Percentiles rank a stretch among this genome's conserved stretches.
Evolutionary conservation across 2,113 vertebrate genomes (phyloP).

Genomic region (Macrotus californicus): DNA sequence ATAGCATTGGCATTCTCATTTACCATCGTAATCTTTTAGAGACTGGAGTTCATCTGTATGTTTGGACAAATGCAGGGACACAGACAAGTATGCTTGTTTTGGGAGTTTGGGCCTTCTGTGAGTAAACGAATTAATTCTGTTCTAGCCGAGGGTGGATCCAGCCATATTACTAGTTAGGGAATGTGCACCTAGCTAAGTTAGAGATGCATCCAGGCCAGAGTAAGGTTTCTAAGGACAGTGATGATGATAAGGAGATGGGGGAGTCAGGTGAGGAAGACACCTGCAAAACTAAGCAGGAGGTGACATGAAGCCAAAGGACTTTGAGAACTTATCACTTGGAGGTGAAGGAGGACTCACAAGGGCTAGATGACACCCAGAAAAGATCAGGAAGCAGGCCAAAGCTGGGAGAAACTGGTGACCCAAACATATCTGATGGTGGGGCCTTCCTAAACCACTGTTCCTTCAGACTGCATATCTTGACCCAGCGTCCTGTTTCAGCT

Average conservation of each 20-base stretch:
- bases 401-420: background rate
- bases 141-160: background rate
- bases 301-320: background rate
- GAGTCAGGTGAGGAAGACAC: background rate
- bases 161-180: background rate
- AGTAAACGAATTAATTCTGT: background rate
- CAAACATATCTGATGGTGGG: background rate
- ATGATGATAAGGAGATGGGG: background rate
- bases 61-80: background rate
- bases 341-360: background rate
- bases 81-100: background rate
- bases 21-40: background rate
- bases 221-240: background rate
- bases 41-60: background rate
- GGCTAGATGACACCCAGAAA: background rate
- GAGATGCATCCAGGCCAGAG: background rate
- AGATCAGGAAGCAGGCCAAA: background rate
- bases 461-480: background rate
- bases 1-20: background rate
- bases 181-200: background rate
- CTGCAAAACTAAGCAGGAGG: background rate
- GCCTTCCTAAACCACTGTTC: background rate
- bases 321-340: background rate
- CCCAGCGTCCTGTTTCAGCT: background rate
- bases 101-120: background rate